Conservation (phyloP, 2,113 vertebrate genomes). For the Osmerus mordax region DNA sequence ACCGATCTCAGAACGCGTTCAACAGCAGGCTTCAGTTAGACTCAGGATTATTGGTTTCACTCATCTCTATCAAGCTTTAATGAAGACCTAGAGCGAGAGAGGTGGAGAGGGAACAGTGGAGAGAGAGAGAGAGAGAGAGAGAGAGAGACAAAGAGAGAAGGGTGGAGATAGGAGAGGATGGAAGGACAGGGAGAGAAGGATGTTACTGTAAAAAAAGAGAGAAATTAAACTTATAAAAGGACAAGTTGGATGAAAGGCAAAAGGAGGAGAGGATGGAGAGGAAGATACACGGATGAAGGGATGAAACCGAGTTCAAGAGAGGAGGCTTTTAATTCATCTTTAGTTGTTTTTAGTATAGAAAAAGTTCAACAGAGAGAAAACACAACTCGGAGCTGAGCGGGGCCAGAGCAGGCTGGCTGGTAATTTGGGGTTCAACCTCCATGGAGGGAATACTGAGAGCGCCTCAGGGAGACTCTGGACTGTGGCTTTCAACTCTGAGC, state of each 20-base stretch:
- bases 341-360: too few species aligned
- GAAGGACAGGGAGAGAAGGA: conserved; percentile 1
- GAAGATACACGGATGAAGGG: not conserved
- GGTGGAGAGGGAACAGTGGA: not conserved
- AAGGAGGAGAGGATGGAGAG: conserved; percentile 24
- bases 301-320: too few species aligned
- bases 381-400: too few species aligned
- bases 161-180: not conserved
- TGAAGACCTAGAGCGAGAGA: conserved; percentile 55
- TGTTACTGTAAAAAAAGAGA: conserved; percentile 30
- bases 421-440: too few species aligned
- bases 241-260: conserved; percentile 42
- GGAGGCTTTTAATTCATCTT: too few species aligned
- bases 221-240: conserved; percentile 13
- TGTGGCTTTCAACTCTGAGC: too few species aligned
- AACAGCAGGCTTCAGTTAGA: conserved; percentile 15
- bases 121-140: not conserved
- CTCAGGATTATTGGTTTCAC: conserved; percentile 69
- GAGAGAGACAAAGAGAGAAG: not conserved
- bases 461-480: too few species aligned
- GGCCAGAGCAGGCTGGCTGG: too few species aligned
- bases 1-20: conserved; percentile 69
- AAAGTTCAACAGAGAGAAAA: not conserved
- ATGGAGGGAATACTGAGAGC: too few species aligned
- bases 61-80: conserved; percentile 74